Conservation (phyloP, 2,888 invertebrate genomes). For the Synergus japonicus region DNA sequence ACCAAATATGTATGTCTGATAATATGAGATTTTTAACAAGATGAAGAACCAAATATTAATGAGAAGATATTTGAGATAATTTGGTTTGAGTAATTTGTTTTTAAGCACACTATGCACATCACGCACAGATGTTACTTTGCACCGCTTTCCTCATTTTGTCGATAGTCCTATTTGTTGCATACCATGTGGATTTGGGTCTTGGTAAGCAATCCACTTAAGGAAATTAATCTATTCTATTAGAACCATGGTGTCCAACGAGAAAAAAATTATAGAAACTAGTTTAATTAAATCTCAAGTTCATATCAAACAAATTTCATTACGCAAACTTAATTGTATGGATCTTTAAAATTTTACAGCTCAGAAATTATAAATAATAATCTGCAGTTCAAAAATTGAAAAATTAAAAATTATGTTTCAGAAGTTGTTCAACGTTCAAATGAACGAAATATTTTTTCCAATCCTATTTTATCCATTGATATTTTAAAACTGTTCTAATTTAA, state of each 20-base stretch:
- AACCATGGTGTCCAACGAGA: slow-evolving; percentile 28
- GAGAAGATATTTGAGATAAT: background rate
- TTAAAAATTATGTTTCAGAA: background rate
- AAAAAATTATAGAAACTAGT: background rate
- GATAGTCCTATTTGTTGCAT: slow-evolving; percentile 78
- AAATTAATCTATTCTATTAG: slow-evolving; percentile 63
- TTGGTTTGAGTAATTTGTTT: slow-evolving; percentile 64
- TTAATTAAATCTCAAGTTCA: background rate
- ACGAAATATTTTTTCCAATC: no score
- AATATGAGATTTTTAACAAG: background rate
- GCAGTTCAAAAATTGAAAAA: background rate
- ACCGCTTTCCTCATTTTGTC: slow-evolving; percentile 77
- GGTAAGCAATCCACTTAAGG: slow-evolving; percentile 75
- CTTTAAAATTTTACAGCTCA: background rate
- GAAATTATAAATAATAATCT: background rate
- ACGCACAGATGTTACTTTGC: slow-evolving; percentile 75
- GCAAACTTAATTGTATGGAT: background rate
- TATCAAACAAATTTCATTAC: background rate
- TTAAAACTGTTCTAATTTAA: background rate
- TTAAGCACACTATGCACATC: slow-evolving; percentile 65
- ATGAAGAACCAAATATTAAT: background rate
- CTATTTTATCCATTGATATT: background rate
- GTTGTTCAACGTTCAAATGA: no score
- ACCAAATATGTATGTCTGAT: background rate
- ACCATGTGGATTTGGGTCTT: slow-evolving; percentile 78